These are phyloP conservation scores for Pangasianodon gigas DNA, from an alignment of 2,113 vertebrate species.

Conservation along the genomic window DNA sequence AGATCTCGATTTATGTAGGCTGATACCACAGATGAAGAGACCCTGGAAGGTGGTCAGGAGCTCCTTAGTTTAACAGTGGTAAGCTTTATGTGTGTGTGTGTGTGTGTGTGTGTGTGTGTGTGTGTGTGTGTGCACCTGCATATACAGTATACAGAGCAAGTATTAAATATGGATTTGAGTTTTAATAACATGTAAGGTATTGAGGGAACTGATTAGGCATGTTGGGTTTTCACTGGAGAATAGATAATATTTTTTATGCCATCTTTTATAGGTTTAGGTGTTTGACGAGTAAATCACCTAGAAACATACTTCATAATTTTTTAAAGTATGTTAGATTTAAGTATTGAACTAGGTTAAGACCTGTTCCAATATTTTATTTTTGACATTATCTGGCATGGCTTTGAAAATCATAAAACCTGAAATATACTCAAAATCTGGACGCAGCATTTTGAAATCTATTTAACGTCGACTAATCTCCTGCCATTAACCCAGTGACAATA, in stretches of 20 bases:
- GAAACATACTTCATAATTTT: not conserved
- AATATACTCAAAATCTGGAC: not conserved
- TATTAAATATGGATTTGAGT: not conserved
- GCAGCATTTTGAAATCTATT: constrained; percentile 29
- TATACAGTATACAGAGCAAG: not conserved
- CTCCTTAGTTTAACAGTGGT: fast-evolving
- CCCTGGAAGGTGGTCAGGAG: not conserved
- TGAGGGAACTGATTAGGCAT: not conserved
- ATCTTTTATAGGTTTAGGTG: not conserved
- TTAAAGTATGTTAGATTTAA: not conserved
- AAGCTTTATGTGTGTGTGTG: not conserved
- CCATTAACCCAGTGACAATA: constrained; percentile 10
- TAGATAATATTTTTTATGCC: not conserved
- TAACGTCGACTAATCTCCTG: constrained; percentile 33
- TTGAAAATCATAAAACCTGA: not conserved
- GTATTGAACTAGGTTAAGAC: not conserved
- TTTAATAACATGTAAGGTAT: not conserved
- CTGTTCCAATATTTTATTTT: not conserved
- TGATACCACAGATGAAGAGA: not conserved
- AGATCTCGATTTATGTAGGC: not conserved
- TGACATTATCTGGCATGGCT: not conserved
- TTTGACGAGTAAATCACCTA: not conserved
- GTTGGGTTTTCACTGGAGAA: not conserved
- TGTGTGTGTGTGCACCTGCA: no score
- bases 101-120: not conserved